Evolutionary conservation across 2,888 invertebrate species (phyloP), one percentile per base, ranked within the genome.

Genomic region (Marronus borbonicus): DNA sequence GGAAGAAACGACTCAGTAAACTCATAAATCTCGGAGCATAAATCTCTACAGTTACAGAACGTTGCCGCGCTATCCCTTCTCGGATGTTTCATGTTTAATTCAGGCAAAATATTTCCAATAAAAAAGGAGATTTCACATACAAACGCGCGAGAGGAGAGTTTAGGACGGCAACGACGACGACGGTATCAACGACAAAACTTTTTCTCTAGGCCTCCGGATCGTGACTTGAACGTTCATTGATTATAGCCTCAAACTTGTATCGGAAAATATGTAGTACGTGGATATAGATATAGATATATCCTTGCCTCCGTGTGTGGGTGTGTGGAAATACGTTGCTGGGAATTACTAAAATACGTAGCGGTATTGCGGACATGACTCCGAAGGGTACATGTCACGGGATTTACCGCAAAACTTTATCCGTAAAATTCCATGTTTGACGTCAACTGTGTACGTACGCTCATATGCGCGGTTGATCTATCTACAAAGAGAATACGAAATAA

Each of bases 51-150:
- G 81, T 83, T 83, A 85, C 84, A 83, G 84, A 80, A 55, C 68
- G 76, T 58, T 81, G 79, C 55, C n/a, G 20, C 55, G 10, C 20
- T 12, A 44, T 81, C 80, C 82, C 82, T 81, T 82, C 81, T 82
- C 82, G 82, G 85, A 85, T 84, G 85, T 86, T 86, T 87, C 86
- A 87, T 87, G 86, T 87, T 86, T 87, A 87, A 87, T 87, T 87
- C 87, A 87, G 84, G 70, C 77, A 77, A 78, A 79, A 76, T 76
- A 70, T 76, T 78, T 68, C 76, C 76, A 69, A 75, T 62, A 72
- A 75, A 77, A 65, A 69, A 50, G 70, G 77, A 79, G 72, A 78
- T 52, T 66, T 52, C 14, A 68, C 68, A 8, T 20, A 28, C 66
- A 58, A 72, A 58, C 31, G 58, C 58, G 10, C 28, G 58, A 58